Conservation (phyloP, 1,140 invertebrate genomes). For the Zaprionus ghesquierei region DNA sequence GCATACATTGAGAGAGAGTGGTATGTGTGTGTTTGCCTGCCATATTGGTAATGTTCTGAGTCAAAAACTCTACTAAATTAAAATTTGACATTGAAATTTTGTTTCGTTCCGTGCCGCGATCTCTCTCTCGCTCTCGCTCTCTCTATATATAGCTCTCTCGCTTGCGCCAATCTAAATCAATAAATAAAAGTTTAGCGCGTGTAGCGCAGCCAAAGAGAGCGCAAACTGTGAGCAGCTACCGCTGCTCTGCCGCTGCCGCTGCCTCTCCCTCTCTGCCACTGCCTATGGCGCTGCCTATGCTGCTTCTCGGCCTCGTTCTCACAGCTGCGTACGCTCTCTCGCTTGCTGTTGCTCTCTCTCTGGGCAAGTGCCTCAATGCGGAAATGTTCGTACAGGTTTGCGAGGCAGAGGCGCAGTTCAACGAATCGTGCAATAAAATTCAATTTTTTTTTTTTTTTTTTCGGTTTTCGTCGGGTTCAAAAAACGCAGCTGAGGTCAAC, state of each 20-base stretch:
- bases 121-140: constrained; percentile 37
- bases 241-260: not conserved
- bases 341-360: not conserved
- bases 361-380: constrained; percentile 51
- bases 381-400: constrained; percentile 76
- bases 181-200: constrained; percentile 71
- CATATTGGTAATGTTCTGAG: constrained; percentile 73
- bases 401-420: constrained; percentile 53
- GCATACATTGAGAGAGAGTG: not conserved
- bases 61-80: constrained; percentile 72
- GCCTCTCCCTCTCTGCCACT: not conserved
- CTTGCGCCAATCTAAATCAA: constrained; percentile 49
- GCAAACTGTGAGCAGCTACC: constrained; percentile 11
- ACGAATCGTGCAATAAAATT: constrained; percentile 72
- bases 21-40: constrained; percentile 21
- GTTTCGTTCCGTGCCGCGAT: constrained; percentile 23
- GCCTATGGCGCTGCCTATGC: not conserved
- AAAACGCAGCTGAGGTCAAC: constrained; percentile 74
- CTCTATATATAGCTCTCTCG: constrained; percentile 25
- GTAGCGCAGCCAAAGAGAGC: constrained; percentile 28
- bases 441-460: constrained; percentile 38
- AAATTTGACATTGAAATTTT: constrained; percentile 80
- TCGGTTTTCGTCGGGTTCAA: constrained; percentile 53
- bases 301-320: not conserved
- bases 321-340: constrained; percentile 7